These are phyloP conservation scores for Philotrypesis tridentata DNA, from an alignment of 1,140 invertebrate genomes.

Conservation along the genomic window DNA sequence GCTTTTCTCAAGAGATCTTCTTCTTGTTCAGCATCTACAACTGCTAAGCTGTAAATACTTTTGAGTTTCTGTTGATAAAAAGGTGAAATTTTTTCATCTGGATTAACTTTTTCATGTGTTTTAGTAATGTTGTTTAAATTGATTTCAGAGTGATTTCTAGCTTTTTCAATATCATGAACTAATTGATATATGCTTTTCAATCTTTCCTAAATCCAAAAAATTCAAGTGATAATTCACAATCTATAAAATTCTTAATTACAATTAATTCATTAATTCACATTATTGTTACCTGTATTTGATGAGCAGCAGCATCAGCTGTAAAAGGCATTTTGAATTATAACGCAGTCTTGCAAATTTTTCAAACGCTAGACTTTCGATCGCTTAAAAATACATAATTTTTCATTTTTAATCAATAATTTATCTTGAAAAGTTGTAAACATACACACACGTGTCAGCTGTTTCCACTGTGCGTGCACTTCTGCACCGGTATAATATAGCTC, in stretches of 20 bases:
- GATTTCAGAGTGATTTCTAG: conserved; percentile 83
- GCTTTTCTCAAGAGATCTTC: conserved; percentile 88
- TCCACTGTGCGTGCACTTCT: too few relatives aligned
- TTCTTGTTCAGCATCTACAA: conserved; percentile 88
- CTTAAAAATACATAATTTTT: neutral
- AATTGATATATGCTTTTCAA: conserved; percentile 84
- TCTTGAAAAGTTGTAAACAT: neutral
- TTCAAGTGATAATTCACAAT: neutral
- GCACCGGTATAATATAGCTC: too few relatives aligned
- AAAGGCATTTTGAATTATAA: conserved; percentile 77
- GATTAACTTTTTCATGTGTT: conserved; percentile 83
- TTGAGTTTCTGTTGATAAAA: conserved; percentile 86
- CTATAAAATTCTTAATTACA: conserved; percentile 9
- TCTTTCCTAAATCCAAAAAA: conserved; percentile 77
- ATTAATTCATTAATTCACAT: neutral
- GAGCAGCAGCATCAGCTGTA: conserved; percentile 84
- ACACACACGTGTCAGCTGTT: neutral
- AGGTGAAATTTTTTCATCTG: conserved; percentile 79
- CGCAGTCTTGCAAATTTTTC: conserved; percentile 70
- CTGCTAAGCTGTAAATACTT: conserved; percentile 85
- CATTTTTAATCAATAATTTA: neutral
- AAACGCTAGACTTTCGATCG: neutral
- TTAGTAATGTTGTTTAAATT: conserved; percentile 86
- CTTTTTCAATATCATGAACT: conserved; percentile 87
- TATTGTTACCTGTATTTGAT: conserved; percentile 80